Conservation (phyloP, 2,888 invertebrate genomes). For the Eudemis profundana region DNA sequence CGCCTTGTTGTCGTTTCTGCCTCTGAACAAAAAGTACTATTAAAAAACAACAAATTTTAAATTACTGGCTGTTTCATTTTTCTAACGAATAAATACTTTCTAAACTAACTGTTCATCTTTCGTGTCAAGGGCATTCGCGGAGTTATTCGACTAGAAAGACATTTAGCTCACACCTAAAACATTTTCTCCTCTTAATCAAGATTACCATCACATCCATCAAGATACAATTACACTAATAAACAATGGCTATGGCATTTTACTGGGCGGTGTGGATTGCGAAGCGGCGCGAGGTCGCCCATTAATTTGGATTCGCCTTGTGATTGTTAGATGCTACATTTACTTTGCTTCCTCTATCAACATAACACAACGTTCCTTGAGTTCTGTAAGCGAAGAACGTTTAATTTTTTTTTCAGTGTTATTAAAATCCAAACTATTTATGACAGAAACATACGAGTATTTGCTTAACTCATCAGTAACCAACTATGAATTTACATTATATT, state of each 20-base stretch:
- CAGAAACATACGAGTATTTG: too few species aligned
- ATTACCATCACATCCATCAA: constrained; percentile 37
- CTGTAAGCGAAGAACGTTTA: too few species aligned
- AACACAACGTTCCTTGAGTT: neutral
- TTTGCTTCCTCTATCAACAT: constrained; percentile 37
- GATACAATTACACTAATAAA: constrained; percentile 43
- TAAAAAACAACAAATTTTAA: too few species aligned
- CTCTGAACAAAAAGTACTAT: too few species aligned
- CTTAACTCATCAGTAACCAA: too few species aligned
- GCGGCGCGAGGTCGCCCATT: constrained; percentile 63
- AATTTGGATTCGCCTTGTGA: constrained; percentile 62
- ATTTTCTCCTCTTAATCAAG: constrained; percentile 18
- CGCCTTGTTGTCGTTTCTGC: too few species aligned
- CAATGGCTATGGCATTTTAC: constrained; percentile 30
- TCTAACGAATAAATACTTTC: neutral
- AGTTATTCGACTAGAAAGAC: constrained; percentile 1
- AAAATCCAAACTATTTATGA: too few species aligned
- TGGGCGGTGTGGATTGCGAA: constrained; percentile 49
- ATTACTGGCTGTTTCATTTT: too few species aligned
- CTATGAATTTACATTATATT: too few species aligned
- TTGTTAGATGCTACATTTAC: constrained; percentile 55
- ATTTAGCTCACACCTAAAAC: constrained; percentile 11
- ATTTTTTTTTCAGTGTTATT: too few species aligned
- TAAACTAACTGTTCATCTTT: neutral
- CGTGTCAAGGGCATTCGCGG: constrained; percentile 11